Conservation (phyloP, 2,797 vertebrate species). For the Antennarius maculatus region DNA sequence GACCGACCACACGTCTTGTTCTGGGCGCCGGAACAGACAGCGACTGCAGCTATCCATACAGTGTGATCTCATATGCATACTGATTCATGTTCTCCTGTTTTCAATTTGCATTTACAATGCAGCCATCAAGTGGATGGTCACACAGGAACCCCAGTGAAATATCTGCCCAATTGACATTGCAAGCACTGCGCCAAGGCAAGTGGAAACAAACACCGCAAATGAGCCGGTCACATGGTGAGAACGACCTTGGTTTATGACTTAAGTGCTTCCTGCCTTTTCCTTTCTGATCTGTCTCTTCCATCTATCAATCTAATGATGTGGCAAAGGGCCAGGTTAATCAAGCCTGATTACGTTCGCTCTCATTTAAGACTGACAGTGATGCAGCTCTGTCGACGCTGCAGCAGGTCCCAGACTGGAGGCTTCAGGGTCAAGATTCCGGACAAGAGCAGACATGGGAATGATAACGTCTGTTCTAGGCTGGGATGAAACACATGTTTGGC, state of each 20-base stretch:
- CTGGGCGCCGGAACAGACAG: constrained; percentile 31
- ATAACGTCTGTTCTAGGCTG: background rate
- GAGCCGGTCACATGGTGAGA: constrained; percentile 59
- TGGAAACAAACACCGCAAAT: constrained; percentile 72
- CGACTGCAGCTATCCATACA: constrained; percentile 16
- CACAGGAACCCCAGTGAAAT: constrained; percentile 48
- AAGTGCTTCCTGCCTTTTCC: constrained; percentile 80
- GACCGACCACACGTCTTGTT: constrained; percentile 23
- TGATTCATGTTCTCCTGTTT: constrained; percentile 56
- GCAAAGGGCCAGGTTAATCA: constrained; percentile 89
- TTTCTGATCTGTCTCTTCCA: constrained; percentile 84
- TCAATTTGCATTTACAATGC: constrained; percentile 67
- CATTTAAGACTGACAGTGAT: constrained; percentile 88
- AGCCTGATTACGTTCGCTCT: constrained; percentile 82
- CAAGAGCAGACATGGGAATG: background rate
- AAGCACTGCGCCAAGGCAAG: constrained; percentile 39
- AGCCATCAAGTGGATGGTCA: constrained; percentile 56
- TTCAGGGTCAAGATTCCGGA: constrained; percentile 51
- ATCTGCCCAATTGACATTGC: constrained; percentile 61
- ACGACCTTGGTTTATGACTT: constrained; percentile 79
- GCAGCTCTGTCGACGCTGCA: constrained; percentile 73
- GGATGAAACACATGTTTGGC: too few species aligned
- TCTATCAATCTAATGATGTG: constrained; percentile 91
- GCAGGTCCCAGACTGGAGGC: constrained; percentile 68
- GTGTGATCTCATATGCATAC: constrained; percentile 45